Percentiles rank a stretch among this genome's conserved stretches.
Evolutionary conservation across 2,113 vertebrate genomes (phyloP).

Genomic region (Podocnemis expansa): DNA sequence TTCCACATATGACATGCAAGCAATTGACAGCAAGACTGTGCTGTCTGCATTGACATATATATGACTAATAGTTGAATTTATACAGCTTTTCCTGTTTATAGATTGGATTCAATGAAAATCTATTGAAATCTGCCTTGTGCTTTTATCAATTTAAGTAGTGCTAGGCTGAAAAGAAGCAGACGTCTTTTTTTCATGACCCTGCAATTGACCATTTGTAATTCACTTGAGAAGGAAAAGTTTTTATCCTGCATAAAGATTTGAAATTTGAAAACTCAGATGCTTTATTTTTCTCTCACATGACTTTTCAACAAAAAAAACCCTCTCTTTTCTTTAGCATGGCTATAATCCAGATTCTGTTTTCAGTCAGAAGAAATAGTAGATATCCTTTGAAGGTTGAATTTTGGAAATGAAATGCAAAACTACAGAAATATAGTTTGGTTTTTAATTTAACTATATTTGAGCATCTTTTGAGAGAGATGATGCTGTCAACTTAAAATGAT

Average conservation of each 20-base stretch:
- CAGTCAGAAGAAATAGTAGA: background rate
- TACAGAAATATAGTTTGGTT: conserved; percentile 6
- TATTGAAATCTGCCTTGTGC: background rate
- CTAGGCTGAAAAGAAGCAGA: background rate
- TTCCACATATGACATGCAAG: background rate
- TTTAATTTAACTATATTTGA: background rate
- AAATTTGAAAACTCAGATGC: background rate
- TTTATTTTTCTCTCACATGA: background rate
- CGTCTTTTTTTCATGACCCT: conserved; percentile 1
- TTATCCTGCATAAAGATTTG: background rate
- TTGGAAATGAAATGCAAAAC: background rate
- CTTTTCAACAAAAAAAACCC: conserved; percentile 11
- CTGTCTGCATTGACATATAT: background rate
- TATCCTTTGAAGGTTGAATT: background rate
- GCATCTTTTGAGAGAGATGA: background rate
- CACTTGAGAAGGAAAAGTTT: conserved; percentile 24
- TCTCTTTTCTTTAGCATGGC: background rate
- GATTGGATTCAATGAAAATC: conserved; percentile 28
- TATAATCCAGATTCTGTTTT: conserved; percentile 11
- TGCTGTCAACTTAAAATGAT: background rate
- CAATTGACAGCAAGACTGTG: background rate
- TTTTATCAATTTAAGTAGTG: conserved; percentile 6
- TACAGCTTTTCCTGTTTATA: background rate
- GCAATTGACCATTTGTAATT: background rate
- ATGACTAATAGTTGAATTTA: background rate